Percentiles rank a stretch among this genome's conserved stretches.
phyloP scores from a whole-genome alignment of 1,140 invertebrate genomes.

The Nasonia giraulti region DNA sequence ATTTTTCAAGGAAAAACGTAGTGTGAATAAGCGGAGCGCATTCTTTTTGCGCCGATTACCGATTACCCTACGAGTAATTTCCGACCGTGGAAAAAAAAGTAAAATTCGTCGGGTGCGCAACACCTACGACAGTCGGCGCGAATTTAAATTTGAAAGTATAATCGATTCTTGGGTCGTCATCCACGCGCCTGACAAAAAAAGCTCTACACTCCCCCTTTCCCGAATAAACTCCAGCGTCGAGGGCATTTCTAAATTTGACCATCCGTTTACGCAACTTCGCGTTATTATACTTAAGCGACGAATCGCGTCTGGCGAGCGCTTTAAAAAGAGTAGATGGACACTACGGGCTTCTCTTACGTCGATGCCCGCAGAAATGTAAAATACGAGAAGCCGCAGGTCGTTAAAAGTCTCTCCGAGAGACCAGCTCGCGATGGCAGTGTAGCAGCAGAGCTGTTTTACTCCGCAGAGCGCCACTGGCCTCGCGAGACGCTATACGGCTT shows the following conservation, averaged over 20 bases:
- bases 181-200: not conserved
- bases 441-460: not conserved
- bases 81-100: conserved; percentile 55
- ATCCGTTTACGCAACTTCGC: not conserved
- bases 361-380: conserved; percentile 55
- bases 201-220: not conserved
- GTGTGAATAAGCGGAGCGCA: conserved; percentile 44
- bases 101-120: conserved; percentile 50
- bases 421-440: not conserved
- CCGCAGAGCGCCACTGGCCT: conserved; percentile 5
- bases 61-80: conserved; percentile 68
- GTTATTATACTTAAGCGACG: conserved; percentile 7
- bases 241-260: not conserved
- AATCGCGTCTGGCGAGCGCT: not conserved
- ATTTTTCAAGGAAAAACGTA: conserved; percentile 42
- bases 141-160: conserved; percentile 70
- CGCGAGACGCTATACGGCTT: conserved; percentile 66
- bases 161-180: conserved; percentile 50
- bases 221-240: not conserved
- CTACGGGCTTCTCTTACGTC: conserved; percentile 14
- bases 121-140: conserved; percentile 60
- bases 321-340: conserved; percentile 1
- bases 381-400: conserved; percentile 67
- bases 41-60: conserved; percentile 62
- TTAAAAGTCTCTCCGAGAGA: conserved; percentile 56